These are phyloP conservation scores for Halichoeres trimaculatus DNA, from an alignment of 2,113 vertebrate species.

Conservation along the genomic window DNA sequence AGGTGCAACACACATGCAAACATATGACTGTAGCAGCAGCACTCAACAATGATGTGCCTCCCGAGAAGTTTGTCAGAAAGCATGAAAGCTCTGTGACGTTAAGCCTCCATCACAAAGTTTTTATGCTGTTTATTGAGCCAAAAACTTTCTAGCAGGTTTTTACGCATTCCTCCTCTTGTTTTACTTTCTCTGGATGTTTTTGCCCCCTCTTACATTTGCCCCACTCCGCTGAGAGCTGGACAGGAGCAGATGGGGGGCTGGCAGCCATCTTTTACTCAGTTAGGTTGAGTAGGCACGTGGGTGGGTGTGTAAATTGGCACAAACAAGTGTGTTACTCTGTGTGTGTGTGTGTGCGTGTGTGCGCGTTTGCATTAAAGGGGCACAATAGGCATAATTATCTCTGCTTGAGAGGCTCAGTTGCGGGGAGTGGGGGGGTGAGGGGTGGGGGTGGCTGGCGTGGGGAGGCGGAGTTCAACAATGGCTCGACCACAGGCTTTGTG, in stretches of 20 bases:
- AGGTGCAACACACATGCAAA: conserved; percentile 30
- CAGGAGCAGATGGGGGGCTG: conserved; percentile 81
- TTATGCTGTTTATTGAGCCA: not conserved
- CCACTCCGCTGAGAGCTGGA: conserved; percentile 53
- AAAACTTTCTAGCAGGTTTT: not conserved
- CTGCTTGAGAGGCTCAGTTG: conserved; percentile 79
- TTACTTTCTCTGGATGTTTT: conserved; percentile 32
- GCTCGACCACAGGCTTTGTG: conserved; percentile 83
- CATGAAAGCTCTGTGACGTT: not conserved
- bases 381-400: conserved; percentile 82
- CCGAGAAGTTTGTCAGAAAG: not conserved
- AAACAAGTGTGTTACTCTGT: conserved; percentile 49
- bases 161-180: not conserved
- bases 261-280: conserved; percentile 81
- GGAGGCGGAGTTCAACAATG: conserved; percentile 81
- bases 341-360: conserved; percentile 57
- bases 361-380: conserved; percentile 56
- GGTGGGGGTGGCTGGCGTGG: conserved; percentile 23
- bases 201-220: conserved; percentile 62
- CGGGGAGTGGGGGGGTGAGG: not conserved
- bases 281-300: conserved; percentile 78
- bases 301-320: conserved; percentile 81
- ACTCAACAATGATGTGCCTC: conserved; percentile 5
- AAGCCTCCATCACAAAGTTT: not conserved
- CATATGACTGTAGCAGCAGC: conserved; percentile 17